These are phyloP conservation scores for Spinus olivaceus DNA, from an alignment of 2,797 vertebrate genomes.

Conservation along the genomic window DNA sequence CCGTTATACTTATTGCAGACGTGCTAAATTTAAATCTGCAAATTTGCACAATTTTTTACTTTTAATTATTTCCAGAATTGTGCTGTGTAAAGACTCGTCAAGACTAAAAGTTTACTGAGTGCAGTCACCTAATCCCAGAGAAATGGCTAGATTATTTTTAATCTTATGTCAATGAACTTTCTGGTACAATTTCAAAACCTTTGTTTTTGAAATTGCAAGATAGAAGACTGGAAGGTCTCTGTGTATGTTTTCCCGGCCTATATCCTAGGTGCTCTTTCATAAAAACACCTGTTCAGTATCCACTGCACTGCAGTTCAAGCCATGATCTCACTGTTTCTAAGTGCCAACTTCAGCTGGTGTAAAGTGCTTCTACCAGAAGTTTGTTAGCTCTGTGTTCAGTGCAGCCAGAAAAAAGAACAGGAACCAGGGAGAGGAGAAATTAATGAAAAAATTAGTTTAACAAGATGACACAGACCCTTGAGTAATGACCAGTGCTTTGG, in stretches of 20 bases:
- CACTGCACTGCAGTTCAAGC: neutral
- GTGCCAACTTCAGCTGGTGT: neutral
- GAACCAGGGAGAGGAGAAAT: neutral
- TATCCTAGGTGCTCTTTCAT: neutral
- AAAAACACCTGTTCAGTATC: neutral
- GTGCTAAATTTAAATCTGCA: neutral
- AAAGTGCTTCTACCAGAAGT: neutral
- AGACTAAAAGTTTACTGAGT: neutral
- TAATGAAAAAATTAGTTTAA: neutral
- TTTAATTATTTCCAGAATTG: neutral
- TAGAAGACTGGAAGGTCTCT: neutral
- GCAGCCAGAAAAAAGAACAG: neutral
- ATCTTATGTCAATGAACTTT: neutral
- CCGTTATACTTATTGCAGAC: neutral
- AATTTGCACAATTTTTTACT: neutral
- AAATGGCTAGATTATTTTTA: neutral
- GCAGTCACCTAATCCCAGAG: neutral
- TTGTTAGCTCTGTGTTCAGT: neutral
- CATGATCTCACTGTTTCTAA: neutral
- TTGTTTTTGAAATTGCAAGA: neutral
- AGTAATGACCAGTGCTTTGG: neutral
- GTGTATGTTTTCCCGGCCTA: neutral
- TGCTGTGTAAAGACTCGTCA: neutral
- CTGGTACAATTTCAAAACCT: neutral
- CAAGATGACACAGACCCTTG: neutral